phyloP scores from a whole-genome alignment of 2,888 invertebrate genomes.

The Auanema freiburgensis region DNA sequence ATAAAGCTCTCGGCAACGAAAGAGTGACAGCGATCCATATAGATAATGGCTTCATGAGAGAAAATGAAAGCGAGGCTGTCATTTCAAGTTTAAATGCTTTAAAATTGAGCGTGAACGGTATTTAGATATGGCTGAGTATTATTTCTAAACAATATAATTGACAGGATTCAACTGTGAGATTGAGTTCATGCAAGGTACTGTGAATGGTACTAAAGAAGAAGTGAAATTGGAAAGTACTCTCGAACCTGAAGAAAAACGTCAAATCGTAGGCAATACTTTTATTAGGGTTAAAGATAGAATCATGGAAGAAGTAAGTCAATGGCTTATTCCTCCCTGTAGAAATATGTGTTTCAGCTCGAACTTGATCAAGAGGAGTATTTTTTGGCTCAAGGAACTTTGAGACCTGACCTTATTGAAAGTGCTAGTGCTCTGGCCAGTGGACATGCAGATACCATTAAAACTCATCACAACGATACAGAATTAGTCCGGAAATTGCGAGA shows the following conservation, averaged over 20 bases:
- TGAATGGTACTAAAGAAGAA: conserved; percentile 20
- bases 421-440: conserved; percentile 77
- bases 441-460: conserved; percentile 94
- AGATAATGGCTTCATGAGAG: conserved; percentile 94
- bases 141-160: neutral
- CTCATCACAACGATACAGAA: conserved; percentile 98
- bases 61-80: conserved; percentile 84
- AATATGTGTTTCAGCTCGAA: conserved; percentile 73
- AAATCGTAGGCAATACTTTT: conserved; percentile 98
- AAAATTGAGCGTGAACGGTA: conserved; percentile 47
- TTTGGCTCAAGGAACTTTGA: conserved; percentile 75
- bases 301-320: conserved; percentile 38
- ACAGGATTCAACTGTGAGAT: conserved; percentile 51
- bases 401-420: conserved; percentile 97
- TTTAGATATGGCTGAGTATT: conserved; percentile 19
- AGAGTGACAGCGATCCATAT: conserved; percentile 90
- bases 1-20: conserved; percentile 80
- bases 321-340: neutral
- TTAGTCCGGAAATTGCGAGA: conserved; percentile 79
- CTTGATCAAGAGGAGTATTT: conserved; percentile 77
- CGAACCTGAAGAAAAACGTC: conserved; percentile 95
- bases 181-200: conserved; percentile 47
- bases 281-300: conserved; percentile 72
- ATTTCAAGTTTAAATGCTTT: conserved; percentile 48
- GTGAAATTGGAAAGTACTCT: conserved; percentile 39